phyloP scores from a whole-genome alignment of 2,888 invertebrate species.

The Uloborus plumipes region DNA sequence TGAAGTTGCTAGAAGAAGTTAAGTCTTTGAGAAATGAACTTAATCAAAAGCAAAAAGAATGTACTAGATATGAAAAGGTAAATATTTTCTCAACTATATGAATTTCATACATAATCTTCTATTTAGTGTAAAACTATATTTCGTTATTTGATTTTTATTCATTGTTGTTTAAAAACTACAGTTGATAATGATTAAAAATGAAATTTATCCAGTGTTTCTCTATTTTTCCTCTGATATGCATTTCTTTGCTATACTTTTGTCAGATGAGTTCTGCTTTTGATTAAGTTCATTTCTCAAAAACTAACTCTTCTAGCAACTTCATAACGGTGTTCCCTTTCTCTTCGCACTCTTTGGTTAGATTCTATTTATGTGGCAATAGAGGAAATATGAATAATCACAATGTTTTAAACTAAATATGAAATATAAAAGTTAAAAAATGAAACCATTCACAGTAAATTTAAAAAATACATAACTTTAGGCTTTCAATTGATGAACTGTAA shows the following conservation, averaged over 20 bases:
- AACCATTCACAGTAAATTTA: too few species aligned
- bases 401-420: too few species aligned
- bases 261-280: constrained; percentile 79
- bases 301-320: constrained; percentile 69
- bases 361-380: too few species aligned
- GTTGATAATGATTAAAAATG: too few species aligned
- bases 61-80: constrained; percentile 62
- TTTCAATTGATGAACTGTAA: too few species aligned
- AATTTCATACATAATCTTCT: not conserved
- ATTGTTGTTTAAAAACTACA: not conserved
- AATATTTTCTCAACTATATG: not conserved
- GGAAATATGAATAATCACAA: too few species aligned
- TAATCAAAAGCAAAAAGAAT: constrained; percentile 64
- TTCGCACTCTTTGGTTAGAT: constrained; percentile 65
- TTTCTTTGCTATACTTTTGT: not conserved
- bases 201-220: not conserved
- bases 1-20: constrained; percentile 68
- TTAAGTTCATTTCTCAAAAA: constrained; percentile 76
- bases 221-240: not conserved
- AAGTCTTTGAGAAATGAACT: constrained; percentile 69
- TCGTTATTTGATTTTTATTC: not conserved
- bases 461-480: too few species aligned
- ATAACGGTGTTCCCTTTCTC: constrained; percentile 68
- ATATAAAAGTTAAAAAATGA: too few species aligned
- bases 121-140: not conserved